Conservation (phyloP, 2,888 invertebrate genomes). For the Argyresthia goedartella region DNA sequence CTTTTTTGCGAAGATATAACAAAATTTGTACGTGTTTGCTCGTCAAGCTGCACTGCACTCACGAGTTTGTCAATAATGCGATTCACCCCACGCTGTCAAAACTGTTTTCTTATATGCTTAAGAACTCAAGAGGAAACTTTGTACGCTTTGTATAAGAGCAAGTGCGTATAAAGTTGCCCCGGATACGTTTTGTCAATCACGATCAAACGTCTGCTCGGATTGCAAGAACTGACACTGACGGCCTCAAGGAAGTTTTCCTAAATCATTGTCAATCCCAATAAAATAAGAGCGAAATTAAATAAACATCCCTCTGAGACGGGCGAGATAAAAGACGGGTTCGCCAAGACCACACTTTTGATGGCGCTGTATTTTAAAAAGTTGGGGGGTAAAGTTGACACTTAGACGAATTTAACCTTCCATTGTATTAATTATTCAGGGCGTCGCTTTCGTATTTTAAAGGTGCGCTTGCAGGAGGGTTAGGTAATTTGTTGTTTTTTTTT, state of each 20-base stretch:
- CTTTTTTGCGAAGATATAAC: not conserved
- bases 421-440: constrained; percentile 70
- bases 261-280: constrained; percentile 66
- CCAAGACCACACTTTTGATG: constrained; percentile 63
- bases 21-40: constrained; percentile 17
- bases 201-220: constrained; percentile 43
- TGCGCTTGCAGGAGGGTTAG: constrained; percentile 53
- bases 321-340: constrained; percentile 43
- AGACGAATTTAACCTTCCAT: constrained; percentile 67
- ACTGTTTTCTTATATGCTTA: constrained; percentile 37
- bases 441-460: constrained; percentile 58
- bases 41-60: constrained; percentile 24
- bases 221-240: constrained; percentile 25
- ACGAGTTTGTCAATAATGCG: constrained; percentile 28
- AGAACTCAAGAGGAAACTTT: constrained; percentile 28
- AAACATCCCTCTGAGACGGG: constrained; percentile 39
- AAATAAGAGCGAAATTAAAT: constrained; percentile 62
- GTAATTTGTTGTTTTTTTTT: constrained; percentile 55
- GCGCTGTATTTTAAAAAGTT: constrained; percentile 63
- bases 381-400: constrained; percentile 65
- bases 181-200: constrained; percentile 58
- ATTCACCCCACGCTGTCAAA: constrained; percentile 38
- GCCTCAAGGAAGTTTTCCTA: constrained; percentile 39
- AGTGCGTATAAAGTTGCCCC: constrained; percentile 26
- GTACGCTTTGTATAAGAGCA: constrained; percentile 26